A percentile compares a stretch with the other conserved stretches of the same genome.
Conservation (phyloP, 2,888 invertebrate genomes). For the Dynastes grantii region DNA sequence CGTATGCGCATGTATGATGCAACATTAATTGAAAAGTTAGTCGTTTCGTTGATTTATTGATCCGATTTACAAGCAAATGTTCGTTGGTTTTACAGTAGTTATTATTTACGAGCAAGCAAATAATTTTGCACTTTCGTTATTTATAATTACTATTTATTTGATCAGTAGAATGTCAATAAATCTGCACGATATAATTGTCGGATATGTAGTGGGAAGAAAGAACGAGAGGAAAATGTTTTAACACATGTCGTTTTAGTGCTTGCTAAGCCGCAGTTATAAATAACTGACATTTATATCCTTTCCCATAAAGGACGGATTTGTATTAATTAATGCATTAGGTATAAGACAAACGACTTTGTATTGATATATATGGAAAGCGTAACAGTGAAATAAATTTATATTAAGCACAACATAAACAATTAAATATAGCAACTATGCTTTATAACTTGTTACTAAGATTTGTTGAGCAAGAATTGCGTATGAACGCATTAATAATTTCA, state of each 20-base stretch:
- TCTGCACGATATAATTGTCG: conserved; percentile 46
- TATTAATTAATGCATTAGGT: conserved; percentile 38
- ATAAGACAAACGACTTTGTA: conserved; percentile 12
- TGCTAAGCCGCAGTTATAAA: conserved; percentile 42
- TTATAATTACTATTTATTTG: conserved; percentile 54
- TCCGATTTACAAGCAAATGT: conserved; percentile 39
- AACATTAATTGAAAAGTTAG: conserved; percentile 54
- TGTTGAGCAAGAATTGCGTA: background rate
- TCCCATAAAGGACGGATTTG: conserved; percentile 42
- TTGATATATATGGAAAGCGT: background rate
- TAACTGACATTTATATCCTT: conserved; percentile 48
- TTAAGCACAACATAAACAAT: background rate
- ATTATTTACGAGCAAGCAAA: conserved; percentile 16
- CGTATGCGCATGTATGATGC: background rate
- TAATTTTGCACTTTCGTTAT: conserved; percentile 50
- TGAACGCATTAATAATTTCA: background rate
- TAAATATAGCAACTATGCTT: no score
- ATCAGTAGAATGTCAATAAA: conserved; percentile 52
- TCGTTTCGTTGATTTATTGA: conserved; percentile 50
- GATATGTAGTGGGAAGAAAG: background rate
- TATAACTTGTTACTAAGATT: background rate
- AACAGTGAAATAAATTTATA: conserved; percentile 18
- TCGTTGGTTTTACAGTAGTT: background rate
- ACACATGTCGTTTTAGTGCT: conserved; percentile 42
- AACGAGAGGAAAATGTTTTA: conserved; percentile 33